phyloP scores from a whole-genome alignment of 2,797 vertebrate genomes.

The Rousettus madagascariensis region DNA sequence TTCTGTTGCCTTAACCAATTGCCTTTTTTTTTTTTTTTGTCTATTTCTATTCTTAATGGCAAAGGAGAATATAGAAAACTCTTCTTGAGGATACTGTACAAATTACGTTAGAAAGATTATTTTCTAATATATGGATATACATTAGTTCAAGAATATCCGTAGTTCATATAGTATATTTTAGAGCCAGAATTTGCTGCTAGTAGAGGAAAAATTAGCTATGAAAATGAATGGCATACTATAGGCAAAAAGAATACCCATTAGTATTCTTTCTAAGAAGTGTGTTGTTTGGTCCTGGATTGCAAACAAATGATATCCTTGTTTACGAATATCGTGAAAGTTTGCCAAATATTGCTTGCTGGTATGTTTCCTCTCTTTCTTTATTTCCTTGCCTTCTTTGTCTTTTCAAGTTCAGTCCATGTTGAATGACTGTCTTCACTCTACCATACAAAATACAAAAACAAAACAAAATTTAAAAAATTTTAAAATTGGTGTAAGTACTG shows the following conservation, averaged over 20 bases:
- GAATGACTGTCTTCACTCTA: background rate
- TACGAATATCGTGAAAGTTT: conserved; percentile 10
- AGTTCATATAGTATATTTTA: conserved; percentile 41
- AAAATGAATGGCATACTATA: background rate
- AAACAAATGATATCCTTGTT: background rate
- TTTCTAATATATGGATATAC: background rate
- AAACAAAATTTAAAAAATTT: conserved; percentile 2
- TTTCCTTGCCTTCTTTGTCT: background rate
- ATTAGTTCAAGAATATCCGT: background rate
- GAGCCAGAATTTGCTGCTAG: conserved; percentile 30
- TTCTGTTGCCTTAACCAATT: background rate
- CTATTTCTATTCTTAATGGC: background rate
- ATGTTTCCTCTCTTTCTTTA: background rate
- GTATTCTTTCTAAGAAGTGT: background rate
- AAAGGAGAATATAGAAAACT: background rate
- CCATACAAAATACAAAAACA: conserved; percentile 32
- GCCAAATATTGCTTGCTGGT: background rate
- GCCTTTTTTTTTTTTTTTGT: background rate
- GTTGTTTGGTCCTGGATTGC: background rate
- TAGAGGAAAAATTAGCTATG: conserved; percentile 10
- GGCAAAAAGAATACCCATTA: background rate
- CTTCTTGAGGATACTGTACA: background rate
- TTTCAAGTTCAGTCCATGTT: conserved; percentile 21
- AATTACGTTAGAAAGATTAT: background rate
- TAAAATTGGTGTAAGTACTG: background rate